phyloP scores from a whole-genome alignment of 1,140 invertebrate genomes.

The Daktulosphaira vitifoliae region DNA sequence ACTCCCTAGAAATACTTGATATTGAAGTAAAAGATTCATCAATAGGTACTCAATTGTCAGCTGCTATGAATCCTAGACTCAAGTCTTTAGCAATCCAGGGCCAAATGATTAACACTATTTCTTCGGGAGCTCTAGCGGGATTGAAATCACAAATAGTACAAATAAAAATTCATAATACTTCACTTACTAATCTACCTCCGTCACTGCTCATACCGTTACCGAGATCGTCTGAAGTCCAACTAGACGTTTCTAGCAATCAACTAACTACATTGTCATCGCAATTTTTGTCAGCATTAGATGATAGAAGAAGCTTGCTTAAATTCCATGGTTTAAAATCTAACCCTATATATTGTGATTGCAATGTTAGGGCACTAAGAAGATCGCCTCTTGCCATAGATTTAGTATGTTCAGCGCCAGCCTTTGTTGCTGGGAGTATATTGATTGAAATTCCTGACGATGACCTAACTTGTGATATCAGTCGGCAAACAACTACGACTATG shows the following conservation, averaged over 20 bases:
- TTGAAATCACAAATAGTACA: slow-evolving; percentile 60
- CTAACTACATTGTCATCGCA: slow-evolving; percentile 64
- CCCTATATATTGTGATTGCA: slow-evolving; percentile 77
- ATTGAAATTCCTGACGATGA: slow-evolving; percentile 69
- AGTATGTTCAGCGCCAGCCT: slow-evolving; percentile 56
- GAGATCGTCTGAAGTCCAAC: slow-evolving; percentile 65
- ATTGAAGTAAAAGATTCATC: slow-evolving; percentile 77
- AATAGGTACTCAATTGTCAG: slow-evolving; percentile 68
- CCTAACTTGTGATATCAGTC: slow-evolving; percentile 57
- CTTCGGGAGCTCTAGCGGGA: slow-evolving; percentile 71
- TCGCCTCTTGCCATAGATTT: slow-evolving; percentile 48
- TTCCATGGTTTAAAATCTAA: slow-evolving; percentile 64
- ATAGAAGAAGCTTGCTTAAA: slow-evolving; percentile 61
- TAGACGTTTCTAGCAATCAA: slow-evolving; percentile 70
- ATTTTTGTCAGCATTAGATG: slow-evolving; percentile 67
- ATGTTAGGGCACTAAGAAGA: slow-evolving; percentile 62
- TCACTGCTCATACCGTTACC: slow-evolving; percentile 80
- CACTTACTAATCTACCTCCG: slow-evolving; percentile 62
- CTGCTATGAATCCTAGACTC: slow-evolving; percentile 67
- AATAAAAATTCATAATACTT: slow-evolving; percentile 69
- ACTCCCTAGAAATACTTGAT: slow-evolving; percentile 60
- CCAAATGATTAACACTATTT: slow-evolving; percentile 61
- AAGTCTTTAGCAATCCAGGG: slow-evolving; percentile 65
- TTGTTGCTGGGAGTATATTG: slow-evolving; percentile 57
- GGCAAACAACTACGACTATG: slow-evolving; percentile 48